Conservation (phyloP, 2,888 invertebrate genomes). For the Heliconius cydno region DNA sequence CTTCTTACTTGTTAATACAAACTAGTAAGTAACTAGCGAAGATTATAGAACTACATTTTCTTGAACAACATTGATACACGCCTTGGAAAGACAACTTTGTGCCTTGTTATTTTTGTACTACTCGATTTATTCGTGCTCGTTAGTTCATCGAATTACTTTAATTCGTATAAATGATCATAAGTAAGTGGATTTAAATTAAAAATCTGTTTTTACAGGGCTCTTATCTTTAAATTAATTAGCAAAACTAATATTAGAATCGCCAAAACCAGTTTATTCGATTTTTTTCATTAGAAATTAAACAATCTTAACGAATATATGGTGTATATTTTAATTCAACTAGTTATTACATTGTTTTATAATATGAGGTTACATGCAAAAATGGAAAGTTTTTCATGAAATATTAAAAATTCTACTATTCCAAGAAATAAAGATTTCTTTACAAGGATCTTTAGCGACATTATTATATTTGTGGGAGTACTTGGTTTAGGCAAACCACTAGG, state of each 20-base stretch:
- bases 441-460: neutral
- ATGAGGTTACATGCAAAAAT: neutral
- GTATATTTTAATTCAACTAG: neutral
- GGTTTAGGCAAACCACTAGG: neutral
- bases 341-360: too few relatives aligned
- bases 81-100: neutral
- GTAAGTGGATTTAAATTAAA: neutral
- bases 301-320: neutral
- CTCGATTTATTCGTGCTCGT: neutral
- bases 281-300: neutral
- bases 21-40: too few relatives aligned
- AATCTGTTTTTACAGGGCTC: too few relatives aligned
- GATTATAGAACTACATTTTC: too few relatives aligned
- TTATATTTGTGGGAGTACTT: conserved; percentile 1
- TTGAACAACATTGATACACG: neutral
- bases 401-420: neutral
- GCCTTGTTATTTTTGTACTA: conserved; percentile 9
- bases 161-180: neutral
- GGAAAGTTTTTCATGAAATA: neutral
- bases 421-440: neutral
- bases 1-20: too few relatives aligned
- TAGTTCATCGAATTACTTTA: neutral
- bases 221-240: too few relatives aligned
- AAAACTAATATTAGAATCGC: too few relatives aligned
- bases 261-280: neutral